Percentiles rank a stretch among this genome's conserved stretches.
phyloP scores from a whole-genome alignment of 2,113 vertebrate species.

The Lamprotornis superbus region DNA sequence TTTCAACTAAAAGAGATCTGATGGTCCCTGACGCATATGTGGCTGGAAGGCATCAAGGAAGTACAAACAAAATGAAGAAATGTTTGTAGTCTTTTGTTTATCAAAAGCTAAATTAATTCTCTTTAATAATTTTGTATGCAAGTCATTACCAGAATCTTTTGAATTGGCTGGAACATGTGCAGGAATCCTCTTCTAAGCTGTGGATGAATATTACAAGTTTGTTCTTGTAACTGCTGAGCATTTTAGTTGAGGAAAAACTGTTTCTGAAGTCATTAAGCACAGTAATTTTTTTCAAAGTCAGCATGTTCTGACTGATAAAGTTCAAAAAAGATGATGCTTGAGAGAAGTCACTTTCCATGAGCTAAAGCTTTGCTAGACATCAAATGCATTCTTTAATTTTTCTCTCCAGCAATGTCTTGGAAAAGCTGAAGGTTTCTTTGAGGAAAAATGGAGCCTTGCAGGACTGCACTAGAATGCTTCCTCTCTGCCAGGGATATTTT shows the following conservation, averaged over 20 bases:
- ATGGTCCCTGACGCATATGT: not conserved
- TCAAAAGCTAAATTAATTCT: not conserved
- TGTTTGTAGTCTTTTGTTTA: not conserved
- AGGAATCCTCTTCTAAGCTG: not conserved
- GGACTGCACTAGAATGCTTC: not conserved
- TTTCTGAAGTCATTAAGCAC: not conserved
- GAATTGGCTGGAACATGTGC: not conserved
- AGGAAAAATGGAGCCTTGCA: conserved; percentile 6
- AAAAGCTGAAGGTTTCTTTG: not conserved
- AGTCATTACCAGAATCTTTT: not conserved
- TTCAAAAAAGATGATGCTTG: not conserved
- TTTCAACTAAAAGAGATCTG: not conserved
- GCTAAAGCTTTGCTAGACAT: conserved; percentile 13
- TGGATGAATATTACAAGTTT: not conserved
- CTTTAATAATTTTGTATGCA: not conserved
- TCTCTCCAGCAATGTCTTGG: not conserved
- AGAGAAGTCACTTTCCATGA: not conserved
- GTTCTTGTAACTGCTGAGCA: not conserved
- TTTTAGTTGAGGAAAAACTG: not conserved
- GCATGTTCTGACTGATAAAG: conserved; percentile 16
- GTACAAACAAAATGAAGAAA: not conserved
- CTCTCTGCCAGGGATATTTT: conserved; percentile 16
- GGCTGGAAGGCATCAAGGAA: not conserved
- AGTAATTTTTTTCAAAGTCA: not conserved
- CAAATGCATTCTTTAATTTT: conserved; percentile 43